Conservation (phyloP, 2,888 invertebrate species). For the Cantharis rufa region DNA sequence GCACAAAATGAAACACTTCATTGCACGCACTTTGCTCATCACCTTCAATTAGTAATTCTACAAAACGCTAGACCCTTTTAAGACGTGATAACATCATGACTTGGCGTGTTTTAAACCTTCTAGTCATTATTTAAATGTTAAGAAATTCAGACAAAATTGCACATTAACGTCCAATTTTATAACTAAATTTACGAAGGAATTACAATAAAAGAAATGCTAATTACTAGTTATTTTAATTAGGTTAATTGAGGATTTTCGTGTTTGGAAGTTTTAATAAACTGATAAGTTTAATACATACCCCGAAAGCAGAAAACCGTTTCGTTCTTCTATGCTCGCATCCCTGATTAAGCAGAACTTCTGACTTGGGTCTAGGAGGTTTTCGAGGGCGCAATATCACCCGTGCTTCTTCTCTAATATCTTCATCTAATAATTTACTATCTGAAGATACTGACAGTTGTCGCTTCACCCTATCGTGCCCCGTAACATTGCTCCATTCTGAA, state of each 20-base stretch:
- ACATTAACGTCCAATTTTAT: background rate
- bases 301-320: constrained; percentile 96
- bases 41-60: background rate
- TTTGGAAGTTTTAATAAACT: background rate
- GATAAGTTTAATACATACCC: constrained; percentile 68
- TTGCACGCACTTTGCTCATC: background rate
- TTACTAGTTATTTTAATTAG: background rate
- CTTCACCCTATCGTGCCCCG: constrained; percentile 82
- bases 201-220: background rate
- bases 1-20: background rate
- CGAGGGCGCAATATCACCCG: constrained; percentile 87
- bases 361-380: constrained; percentile 93
- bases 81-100: background rate
- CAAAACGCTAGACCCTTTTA: background rate
- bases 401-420: constrained; percentile 86
- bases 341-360: constrained; percentile 89
- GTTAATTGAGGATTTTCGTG: background rate
- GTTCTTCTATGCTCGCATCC: constrained; percentile 73
- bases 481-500: constrained; percentile 77
- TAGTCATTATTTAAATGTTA: background rate
- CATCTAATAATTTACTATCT: constrained; percentile 89
- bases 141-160: background rate
- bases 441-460: constrained; percentile 90
- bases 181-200: background rate
- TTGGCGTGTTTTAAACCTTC: background rate